These are phyloP conservation scores for Orthonychiurus folsomi DNA, from an alignment of 2,888 invertebrate species.

Conservation along the genomic window DNA sequence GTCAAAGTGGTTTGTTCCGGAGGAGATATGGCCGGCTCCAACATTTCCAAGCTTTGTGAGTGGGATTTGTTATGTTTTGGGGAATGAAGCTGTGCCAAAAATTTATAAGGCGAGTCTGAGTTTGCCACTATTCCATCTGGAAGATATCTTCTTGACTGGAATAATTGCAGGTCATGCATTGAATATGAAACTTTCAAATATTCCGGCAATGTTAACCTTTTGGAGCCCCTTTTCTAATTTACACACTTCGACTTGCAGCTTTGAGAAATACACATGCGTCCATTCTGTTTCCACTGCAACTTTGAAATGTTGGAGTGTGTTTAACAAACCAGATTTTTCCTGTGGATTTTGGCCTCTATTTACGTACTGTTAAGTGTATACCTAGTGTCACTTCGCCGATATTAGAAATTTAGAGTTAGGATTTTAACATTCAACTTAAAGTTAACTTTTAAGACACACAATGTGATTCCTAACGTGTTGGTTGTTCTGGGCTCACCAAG, in stretches of 20 bases:
- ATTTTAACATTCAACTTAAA: no score
- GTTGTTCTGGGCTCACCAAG: no score
- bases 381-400: no score
- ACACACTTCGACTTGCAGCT: conserved; percentile 15
- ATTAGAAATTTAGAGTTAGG: no score
- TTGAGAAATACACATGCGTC: conserved; percentile 9
- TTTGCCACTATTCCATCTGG: conserved; percentile 42
- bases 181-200: conserved; percentile 22
- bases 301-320: conserved; percentile 16
- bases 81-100: conserved; percentile 37
- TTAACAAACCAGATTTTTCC: conserved; percentile 9
- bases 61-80: conserved; percentile 43
- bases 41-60: conserved; percentile 43
- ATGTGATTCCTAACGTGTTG: no score
- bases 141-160: conserved; percentile 44
- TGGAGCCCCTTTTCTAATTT: conserved; percentile 14
- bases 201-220: conserved; percentile 20
- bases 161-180: conserved; percentile 29
- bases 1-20: conserved; percentile 43
- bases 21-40: conserved; percentile 38
- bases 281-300: conserved; percentile 6
- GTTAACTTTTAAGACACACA: no score
- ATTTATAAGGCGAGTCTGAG: conserved; percentile 40
- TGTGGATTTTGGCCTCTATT: conserved; percentile 14
- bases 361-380: background rate